These are phyloP conservation scores for Lanius ludovicianus DNA, from an alignment of 2,113 vertebrate species.

Conservation along the genomic window DNA sequence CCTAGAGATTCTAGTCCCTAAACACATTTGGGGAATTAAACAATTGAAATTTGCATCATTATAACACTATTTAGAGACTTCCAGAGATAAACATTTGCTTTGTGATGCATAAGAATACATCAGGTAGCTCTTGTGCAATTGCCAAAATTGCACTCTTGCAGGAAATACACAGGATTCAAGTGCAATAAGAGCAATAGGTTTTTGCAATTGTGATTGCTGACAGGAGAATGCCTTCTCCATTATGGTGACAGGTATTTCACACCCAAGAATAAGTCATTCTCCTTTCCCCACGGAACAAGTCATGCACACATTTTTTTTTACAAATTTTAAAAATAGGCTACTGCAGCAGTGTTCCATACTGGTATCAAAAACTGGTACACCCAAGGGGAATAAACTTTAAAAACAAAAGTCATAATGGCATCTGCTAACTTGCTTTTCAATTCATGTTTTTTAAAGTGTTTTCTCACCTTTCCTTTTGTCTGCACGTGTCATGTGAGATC, in stretches of 20 bases:
- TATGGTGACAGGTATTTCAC: background rate
- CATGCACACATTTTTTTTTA: no score
- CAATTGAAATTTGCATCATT: background rate
- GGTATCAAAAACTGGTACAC: background rate
- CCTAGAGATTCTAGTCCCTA: background rate
- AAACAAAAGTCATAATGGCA: background rate
- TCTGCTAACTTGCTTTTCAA: rapidly evolving
- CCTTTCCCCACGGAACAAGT: background rate
- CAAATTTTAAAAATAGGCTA: background rate
- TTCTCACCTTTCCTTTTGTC: background rate
- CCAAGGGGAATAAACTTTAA: background rate
- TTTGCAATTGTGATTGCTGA: background rate
- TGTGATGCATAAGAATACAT: background rate
- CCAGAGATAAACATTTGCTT: background rate
- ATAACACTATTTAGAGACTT: background rate
- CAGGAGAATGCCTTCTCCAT: background rate
- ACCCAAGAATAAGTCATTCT: background rate
- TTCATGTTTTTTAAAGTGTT: background rate
- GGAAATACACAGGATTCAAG: background rate
- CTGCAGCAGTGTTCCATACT: background rate
- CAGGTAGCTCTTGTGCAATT: background rate
- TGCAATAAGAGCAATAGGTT: rapidly evolving
- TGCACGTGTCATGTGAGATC: rapidly evolving
- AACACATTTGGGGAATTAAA: background rate
- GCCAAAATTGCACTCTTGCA: background rate